A percentile compares a stretch with the other conserved stretches of the same genome.
Evolutionary conservation across 2,888 invertebrate genomes (phyloP).

Genomic region (Hemistola chrysoprasaria): DNA sequence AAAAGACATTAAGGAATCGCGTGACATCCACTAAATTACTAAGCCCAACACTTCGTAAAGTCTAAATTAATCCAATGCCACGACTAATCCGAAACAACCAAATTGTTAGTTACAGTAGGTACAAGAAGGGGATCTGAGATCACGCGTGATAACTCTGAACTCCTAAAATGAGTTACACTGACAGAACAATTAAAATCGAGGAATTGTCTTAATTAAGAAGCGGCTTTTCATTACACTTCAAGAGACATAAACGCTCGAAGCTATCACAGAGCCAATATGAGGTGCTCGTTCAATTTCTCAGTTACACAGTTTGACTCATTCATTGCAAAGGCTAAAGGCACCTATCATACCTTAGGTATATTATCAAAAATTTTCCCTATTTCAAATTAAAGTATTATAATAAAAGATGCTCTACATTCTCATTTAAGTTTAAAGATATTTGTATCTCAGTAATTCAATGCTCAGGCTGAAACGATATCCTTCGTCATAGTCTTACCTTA

Average conservation of each 20-base stretch:
- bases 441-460: conserved; percentile 14
- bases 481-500: conserved; percentile 10
- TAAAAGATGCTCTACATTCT: too few relatives aligned
- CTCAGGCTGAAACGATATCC: conserved; percentile 13
- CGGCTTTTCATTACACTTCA: conserved; percentile 9
- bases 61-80: conserved; percentile 27
- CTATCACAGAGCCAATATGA: conserved; percentile 10
- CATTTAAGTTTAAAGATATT: conserved; percentile 1
- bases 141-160: conserved; percentile 12
- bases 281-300: conserved; percentile 18
- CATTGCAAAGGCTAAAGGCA: conserved; percentile 1
- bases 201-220: conserved; percentile 25
- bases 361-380: too few relatives aligned
- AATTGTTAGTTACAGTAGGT: conserved; percentile 21
- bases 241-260: conserved; percentile 17
- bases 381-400: too few relatives aligned
- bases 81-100: conserved; percentile 11
- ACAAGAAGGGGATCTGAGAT: conserved; percentile 27
- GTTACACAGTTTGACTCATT: conserved; percentile 13
- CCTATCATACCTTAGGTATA: too few relatives aligned
- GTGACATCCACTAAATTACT: conserved; percentile 21
- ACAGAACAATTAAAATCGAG: conserved; percentile 22
- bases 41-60: conserved; percentile 20
- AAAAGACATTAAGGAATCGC: conserved; percentile 20
- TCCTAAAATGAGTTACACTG: conserved; percentile 17